phyloP scores from a whole-genome alignment of 2,797 vertebrate species.

The Agapornis canus region DNA sequence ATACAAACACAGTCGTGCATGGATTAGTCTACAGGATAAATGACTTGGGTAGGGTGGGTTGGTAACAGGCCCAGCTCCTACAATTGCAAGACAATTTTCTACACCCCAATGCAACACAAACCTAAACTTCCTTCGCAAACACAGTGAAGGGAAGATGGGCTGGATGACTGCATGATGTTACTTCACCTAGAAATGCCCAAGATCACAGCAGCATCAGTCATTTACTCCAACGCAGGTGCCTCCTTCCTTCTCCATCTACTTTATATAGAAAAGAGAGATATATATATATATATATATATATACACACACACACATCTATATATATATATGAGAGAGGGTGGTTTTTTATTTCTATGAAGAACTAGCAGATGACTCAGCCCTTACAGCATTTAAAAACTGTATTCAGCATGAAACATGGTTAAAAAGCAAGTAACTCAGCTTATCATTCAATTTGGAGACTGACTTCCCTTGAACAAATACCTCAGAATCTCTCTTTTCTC shows the following conservation, averaged over 20 bases:
- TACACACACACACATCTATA: background rate
- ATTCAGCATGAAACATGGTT: background rate
- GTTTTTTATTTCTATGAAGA: background rate
- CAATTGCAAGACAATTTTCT: background rate
- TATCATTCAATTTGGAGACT: background rate
- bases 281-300: background rate
- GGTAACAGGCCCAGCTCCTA: background rate
- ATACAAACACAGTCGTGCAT: background rate
- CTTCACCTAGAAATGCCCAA: background rate
- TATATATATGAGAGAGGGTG: background rate
- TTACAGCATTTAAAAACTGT: background rate
- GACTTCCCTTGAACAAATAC: background rate
- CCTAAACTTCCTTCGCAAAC: background rate
- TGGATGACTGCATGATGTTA: background rate
- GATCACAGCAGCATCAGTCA: background rate
- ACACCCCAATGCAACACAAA: background rate
- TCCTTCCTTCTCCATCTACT: background rate
- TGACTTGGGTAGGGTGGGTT: rapidly evolving
- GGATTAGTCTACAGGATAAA: background rate
- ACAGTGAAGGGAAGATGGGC: background rate
- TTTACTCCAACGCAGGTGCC: background rate
- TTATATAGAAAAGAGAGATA: background rate
- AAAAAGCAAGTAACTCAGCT: background rate
- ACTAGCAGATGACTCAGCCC: background rate
- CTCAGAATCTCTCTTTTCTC: background rate